Evolutionary conservation across 2,888 invertebrate genomes (phyloP).

Genomic region (Drosophila kokeensis): DNA sequence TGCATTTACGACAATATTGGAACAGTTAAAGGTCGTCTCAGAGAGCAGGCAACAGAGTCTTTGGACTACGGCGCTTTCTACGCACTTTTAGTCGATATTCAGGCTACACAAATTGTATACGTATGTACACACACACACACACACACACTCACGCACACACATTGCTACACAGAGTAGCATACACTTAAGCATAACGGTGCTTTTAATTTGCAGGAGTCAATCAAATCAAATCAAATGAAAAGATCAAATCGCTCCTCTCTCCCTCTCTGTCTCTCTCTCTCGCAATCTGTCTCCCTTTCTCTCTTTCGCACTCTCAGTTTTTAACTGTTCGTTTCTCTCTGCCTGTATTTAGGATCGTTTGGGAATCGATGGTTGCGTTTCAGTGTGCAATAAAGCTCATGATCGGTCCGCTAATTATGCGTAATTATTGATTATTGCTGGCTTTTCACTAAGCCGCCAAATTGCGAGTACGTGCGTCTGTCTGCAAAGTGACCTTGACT

Average conservation of each 20-base stretch:
- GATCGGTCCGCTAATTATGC: constrained; percentile 68
- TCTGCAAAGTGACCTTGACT: constrained; percentile 67
- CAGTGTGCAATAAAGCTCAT: constrained; percentile 59
- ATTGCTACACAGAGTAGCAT: not conserved
- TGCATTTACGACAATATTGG: not conserved
- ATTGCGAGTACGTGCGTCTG: constrained; percentile 82
- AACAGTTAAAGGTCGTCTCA: not conserved
- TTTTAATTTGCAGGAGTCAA: constrained; percentile 71
- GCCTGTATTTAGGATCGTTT: not conserved
- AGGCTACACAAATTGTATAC: not conserved
- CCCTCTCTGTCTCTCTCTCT: not conserved
- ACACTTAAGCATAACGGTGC: constrained; percentile 66
- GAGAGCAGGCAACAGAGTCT: not conserved
- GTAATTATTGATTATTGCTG: constrained; percentile 73
- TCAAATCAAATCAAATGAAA: constrained; percentile 63
- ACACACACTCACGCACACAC: not conserved
- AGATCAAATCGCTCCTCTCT: constrained; percentile 41
- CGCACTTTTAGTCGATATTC: constrained; percentile 9
- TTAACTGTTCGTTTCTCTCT: not conserved
- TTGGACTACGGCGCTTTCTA: not conserved
- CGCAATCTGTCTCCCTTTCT: not conserved
- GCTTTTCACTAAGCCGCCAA: constrained; percentile 75
- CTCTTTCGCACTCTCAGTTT: not conserved
- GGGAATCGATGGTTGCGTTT: constrained; percentile 54
- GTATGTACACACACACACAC: not conserved